Conservation (phyloP, 2,113 vertebrate species). For the Ornithorhynchus anatinus region DNA sequence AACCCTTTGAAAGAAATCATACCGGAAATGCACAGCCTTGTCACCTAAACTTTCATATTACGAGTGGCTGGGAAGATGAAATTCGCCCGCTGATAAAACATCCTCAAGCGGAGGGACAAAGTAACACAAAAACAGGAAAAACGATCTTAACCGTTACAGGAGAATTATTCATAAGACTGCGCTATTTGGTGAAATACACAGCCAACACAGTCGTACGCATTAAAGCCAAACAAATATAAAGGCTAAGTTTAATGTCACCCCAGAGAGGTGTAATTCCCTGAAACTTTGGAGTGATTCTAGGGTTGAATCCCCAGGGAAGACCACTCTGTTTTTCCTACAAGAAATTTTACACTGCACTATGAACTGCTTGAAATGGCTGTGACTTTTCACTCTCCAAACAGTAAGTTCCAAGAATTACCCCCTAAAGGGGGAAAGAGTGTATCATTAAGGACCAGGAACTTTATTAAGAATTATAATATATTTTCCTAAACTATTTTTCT, state of each 20-base stretch:
- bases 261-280: neutral
- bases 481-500: neutral
- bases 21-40: neutral
- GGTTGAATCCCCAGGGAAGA: neutral
- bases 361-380: too few species aligned
- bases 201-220: too few species aligned
- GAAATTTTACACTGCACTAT: neutral
- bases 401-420: too few species aligned
- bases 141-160: neutral
- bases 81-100: neutral
- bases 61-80: neutral
- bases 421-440: too few species aligned
- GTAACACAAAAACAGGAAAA: neutral
- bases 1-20: constrained; percentile 58
- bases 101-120: neutral
- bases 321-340: neutral
- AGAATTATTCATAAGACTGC: too few species aligned
- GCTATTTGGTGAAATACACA: too few species aligned
- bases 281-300: neutral
- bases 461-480: fast-evolving
- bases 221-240: too few species aligned
- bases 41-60: neutral
- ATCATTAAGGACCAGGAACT: too few species aligned
- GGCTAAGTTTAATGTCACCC: too few species aligned
- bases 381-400: too few species aligned